Conservation (phyloP, 1,140 invertebrate genomes). For the Heliconius congener region DNA sequence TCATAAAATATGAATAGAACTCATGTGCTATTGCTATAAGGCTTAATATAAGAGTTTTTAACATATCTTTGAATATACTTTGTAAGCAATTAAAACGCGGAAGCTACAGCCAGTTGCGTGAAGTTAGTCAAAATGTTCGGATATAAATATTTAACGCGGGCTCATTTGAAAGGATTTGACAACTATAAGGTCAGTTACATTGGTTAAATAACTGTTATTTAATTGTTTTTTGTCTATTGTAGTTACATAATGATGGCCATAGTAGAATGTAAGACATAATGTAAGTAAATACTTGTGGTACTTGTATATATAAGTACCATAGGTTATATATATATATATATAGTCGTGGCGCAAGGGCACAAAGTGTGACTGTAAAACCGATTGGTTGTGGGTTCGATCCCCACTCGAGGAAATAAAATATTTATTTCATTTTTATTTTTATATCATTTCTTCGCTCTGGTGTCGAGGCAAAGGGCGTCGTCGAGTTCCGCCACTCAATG, state of each 20-base stretch:
- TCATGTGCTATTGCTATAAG: not conserved
- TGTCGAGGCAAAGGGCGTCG: no score
- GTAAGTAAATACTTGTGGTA: no score
- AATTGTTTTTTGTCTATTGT: not conserved
- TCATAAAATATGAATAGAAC: not conserved
- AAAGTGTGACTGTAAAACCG: no score
- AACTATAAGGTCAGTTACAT: constrained; percentile 90
- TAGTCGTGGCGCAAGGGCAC: no score
- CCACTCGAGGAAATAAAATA: no score
- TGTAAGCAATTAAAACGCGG: not conserved
- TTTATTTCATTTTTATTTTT: no score
- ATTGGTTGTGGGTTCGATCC: no score
- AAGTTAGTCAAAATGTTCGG: constrained; percentile 67
- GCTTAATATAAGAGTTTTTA: not conserved
- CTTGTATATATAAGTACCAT: no score
- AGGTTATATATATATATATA: no score
- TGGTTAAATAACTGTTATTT: not conserved
- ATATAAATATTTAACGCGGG: constrained; percentile 87
- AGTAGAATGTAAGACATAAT: no score
- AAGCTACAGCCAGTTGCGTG: not conserved
- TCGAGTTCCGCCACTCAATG: no score
- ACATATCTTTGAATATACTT: not conserved
- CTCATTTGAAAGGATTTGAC: constrained; percentile 93
- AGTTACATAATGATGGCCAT: not conserved
- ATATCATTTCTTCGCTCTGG: no score